These are phyloP conservation scores for Parnassius apollo DNA, from an alignment of 2,888 invertebrate genomes.

Conservation along the genomic window DNA sequence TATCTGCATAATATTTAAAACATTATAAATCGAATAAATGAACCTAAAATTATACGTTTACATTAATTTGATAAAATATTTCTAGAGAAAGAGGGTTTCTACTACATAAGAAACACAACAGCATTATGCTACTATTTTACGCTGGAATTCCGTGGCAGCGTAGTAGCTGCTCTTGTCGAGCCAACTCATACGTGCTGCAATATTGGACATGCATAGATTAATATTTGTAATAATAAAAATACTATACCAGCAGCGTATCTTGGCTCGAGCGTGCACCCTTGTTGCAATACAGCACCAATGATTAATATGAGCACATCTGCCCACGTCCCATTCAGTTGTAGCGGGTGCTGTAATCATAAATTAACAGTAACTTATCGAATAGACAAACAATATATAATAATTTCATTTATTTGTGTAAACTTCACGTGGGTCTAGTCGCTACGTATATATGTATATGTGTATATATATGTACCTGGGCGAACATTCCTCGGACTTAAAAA, in stretches of 20 bases:
- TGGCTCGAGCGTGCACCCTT: conserved; percentile 80
- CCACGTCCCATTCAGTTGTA: conserved; percentile 70
- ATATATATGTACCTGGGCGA: too few relatives aligned
- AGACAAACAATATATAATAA: conserved; percentile 16
- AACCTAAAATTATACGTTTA: too few relatives aligned
- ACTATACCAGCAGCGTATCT: conserved; percentile 64
- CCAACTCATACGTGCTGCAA: not conserved
- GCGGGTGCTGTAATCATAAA: conserved; percentile 53
- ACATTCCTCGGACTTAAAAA: too few relatives aligned
- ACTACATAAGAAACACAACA: not conserved
- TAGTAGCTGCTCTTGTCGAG: too few relatives aligned
- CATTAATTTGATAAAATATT: too few relatives aligned
- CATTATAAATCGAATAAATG: too few relatives aligned
- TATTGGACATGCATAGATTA: not conserved
- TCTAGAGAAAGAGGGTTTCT: too few relatives aligned
- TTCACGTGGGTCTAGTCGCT: too few relatives aligned
- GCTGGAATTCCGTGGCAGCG: too few relatives aligned
- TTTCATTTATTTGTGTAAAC: not conserved
- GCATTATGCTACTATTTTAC: too few relatives aligned
- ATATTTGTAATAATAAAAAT: not conserved
- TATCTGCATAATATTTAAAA: too few relatives aligned
- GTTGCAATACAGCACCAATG: conserved; percentile 82
- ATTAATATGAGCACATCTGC: conserved; percentile 78
- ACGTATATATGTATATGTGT: too few relatives aligned
- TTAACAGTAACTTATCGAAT: conserved; percentile 1